Conservation (phyloP, 2,888 invertebrate species). For the Erebia epiphron region DNA sequence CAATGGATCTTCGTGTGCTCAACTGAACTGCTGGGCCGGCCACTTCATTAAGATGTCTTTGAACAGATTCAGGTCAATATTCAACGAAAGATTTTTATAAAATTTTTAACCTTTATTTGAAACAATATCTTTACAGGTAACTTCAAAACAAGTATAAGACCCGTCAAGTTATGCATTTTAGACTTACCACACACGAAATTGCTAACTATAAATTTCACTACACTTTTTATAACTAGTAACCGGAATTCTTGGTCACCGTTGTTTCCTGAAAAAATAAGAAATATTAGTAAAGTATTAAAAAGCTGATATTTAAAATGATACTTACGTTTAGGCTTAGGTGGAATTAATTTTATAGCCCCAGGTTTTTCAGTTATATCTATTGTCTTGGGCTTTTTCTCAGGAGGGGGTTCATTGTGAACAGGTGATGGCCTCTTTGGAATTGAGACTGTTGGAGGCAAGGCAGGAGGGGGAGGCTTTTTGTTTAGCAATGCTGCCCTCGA, state of each 20-base stretch:
- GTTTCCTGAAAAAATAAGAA: conserved; percentile 74
- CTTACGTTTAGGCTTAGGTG: conserved; percentile 96
- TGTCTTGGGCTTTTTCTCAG: conserved; percentile 91
- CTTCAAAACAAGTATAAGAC: conserved; percentile 59
- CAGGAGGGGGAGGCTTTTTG: conserved; percentile 76
- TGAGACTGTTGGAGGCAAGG: conserved; percentile 71
- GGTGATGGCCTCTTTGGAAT: conserved; percentile 78
- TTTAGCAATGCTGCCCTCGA: conserved; percentile 86
- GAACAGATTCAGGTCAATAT: conserved; percentile 67
- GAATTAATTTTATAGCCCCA: conserved; percentile 92
- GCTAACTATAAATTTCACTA: conserved; percentile 59
- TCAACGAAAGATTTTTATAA: conserved; percentile 66
- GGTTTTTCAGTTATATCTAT: conserved; percentile 78
- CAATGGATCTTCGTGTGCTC: conserved; percentile 59
- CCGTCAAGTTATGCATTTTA: conserved; percentile 76
- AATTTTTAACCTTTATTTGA: conserved; percentile 76
- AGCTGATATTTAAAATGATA: conserved; percentile 63
- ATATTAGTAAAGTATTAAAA: conserved; percentile 56
- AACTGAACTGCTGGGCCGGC: conserved; percentile 53
- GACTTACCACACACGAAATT: conserved; percentile 70
- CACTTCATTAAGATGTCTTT: conserved; percentile 59
- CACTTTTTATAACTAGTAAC: conserved; percentile 28
- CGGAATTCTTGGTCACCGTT: conserved; percentile 26
- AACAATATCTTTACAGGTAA: conserved; percentile 71
- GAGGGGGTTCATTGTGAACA: conserved; percentile 79